Percentiles rank a stretch among this genome's conserved stretches.
phyloP scores from a whole-genome alignment of 2,797 vertebrate genomes.

The Falco rusticolus region DNA sequence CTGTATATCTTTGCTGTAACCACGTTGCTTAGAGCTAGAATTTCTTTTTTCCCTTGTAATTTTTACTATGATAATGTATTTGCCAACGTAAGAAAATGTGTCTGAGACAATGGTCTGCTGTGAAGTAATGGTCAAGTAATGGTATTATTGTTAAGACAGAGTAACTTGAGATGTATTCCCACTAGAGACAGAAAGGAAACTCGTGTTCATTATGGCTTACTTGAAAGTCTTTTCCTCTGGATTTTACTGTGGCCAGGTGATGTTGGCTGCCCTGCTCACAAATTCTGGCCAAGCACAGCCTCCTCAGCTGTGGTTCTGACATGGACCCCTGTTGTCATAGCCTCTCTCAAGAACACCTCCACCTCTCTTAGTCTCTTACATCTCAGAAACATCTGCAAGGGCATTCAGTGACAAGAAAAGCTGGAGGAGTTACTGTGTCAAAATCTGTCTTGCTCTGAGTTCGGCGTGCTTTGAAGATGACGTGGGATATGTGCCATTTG shows the following conservation, averaged over 20 bases:
- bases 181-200: background rate
- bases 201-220: background rate
- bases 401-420: constrained; percentile 5
- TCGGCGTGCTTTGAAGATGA: constrained; percentile 31
- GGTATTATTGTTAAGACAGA: background rate
- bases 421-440: constrained; percentile 10
- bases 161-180: background rate
- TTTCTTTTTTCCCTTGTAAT: background rate
- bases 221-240: background rate
- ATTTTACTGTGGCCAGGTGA: background rate
- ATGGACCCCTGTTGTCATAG: background rate
- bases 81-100: background rate
- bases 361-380: background rate
- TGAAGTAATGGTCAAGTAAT: background rate
- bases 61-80: background rate
- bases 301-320: background rate
- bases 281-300: background rate
- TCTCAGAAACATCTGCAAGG: constrained; percentile 22
- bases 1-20: background rate
- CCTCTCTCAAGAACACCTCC: background rate
- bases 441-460: constrained; percentile 59
- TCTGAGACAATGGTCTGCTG: background rate
- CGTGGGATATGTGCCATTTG: constrained; percentile 22
- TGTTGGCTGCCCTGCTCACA: background rate
- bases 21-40: background rate